Evolutionary conservation across 2,888 invertebrate species (phyloP).

Genomic region (Nebria salina): DNA sequence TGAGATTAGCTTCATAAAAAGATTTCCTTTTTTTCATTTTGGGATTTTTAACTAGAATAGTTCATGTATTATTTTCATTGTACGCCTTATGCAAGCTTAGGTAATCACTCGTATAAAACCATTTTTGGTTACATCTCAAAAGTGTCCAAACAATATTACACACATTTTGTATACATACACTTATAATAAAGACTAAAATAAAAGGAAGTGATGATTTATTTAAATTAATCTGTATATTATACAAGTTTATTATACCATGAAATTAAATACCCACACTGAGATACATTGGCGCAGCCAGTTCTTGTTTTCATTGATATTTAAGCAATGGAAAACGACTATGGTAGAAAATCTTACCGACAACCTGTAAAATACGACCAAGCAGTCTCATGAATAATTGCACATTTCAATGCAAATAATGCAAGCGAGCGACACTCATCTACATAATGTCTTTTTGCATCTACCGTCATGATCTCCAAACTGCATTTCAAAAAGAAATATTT

Average conservation of each 20-base stretch:
- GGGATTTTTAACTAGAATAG: no score
- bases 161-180: no score
- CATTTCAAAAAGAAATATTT: conserved; percentile 44
- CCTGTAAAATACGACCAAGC: conserved; percentile 35
- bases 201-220: no score
- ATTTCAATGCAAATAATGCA: conserved; percentile 45
- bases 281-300: not conserved
- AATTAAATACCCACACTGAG: no score
- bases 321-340: conserved; percentile 4
- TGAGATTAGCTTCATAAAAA: not conserved
- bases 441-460: conserved; percentile 39
- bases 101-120: no score
- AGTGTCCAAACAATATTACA: no score
- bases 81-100: no score
- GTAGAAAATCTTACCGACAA: conserved; percentile 23
- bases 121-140: no score
- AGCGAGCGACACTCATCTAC: conserved; percentile 43
- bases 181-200: no score
- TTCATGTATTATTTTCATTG: no score
- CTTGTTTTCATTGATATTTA: not conserved
- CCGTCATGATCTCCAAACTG: conserved; percentile 29
- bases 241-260: no score
- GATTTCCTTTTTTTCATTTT: not conserved
- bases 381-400: conserved; percentile 42
- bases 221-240: no score